Percentiles rank a stretch among this genome's conserved stretches.
Evolutionary conservation across 2,888 invertebrate genomes (phyloP).

Genomic region (Pyrrhia umbra): DNA sequence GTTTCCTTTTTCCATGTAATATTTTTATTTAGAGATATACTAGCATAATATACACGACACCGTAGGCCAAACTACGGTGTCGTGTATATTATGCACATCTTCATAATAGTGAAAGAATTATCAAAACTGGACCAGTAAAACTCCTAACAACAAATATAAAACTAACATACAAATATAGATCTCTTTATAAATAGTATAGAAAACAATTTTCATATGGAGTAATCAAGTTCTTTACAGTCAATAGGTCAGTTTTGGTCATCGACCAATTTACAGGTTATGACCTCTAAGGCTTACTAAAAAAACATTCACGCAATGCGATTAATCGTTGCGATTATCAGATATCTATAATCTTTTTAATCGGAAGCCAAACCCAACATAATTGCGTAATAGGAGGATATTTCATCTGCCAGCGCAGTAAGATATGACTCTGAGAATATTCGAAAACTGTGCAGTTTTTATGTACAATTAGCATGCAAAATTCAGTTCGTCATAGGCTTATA

Average conservation of each 20-base stretch:
- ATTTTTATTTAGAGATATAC: background rate
- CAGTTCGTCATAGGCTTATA: no score
- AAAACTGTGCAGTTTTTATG: background rate
- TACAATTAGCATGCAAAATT: no score
- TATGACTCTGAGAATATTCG: no score
- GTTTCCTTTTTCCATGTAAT: background rate
- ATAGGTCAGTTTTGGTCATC: slow-evolving; percentile 10
- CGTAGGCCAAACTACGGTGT: no score
- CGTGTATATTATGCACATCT: no score
- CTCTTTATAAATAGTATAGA: no score
- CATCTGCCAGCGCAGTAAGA: background rate
- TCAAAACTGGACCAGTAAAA: no score
- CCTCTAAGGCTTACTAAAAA: slow-evolving; percentile 16
- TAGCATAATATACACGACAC: no score
- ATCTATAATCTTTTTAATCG: background rate
- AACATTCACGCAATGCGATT: slow-evolving; percentile 3
- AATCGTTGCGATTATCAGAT: background rate
- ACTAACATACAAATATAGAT: no score
- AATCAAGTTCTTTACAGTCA: background rate
- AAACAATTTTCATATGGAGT: background rate
- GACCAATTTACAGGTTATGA: slow-evolving; percentile 27
- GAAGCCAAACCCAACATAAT: background rate
- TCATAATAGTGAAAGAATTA: no score
- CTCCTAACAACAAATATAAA: no score
- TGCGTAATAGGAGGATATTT: background rate